These are phyloP conservation scores for Branchellion lobata DNA, from an alignment of 2,888 invertebrate genomes.

Conservation along the genomic window DNA sequence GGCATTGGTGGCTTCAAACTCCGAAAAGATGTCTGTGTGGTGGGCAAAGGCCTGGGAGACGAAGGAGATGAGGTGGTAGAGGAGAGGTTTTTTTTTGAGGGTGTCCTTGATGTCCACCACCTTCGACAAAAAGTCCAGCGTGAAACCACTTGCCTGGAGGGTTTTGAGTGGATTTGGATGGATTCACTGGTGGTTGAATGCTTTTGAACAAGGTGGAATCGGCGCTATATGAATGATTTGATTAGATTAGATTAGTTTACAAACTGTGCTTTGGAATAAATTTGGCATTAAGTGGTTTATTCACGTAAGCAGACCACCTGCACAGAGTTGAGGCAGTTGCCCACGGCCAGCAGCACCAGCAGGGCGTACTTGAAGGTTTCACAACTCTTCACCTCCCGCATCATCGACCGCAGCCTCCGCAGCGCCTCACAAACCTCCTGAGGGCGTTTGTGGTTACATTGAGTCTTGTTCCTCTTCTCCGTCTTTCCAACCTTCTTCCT, in stretches of 20 bases:
- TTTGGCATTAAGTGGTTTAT: neutral
- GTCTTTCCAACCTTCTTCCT: no score
- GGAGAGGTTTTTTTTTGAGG: constrained; percentile 93
- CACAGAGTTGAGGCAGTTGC: constrained; percentile 90
- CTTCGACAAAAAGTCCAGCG: constrained; percentile 93
- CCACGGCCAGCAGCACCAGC: constrained; percentile 87
- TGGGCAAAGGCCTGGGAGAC: constrained; percentile 94
- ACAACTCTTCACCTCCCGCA: constrained; percentile 84
- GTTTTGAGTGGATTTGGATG: neutral
- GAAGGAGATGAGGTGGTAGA: constrained; percentile 95
- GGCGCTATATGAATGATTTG: no score
- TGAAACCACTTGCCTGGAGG: constrained; percentile 77
- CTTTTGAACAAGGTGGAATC: no score
- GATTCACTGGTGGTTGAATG: neutral
- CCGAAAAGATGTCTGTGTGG: constrained; percentile 93
- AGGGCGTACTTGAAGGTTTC: constrained; percentile 92
- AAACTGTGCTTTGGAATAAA: neutral
- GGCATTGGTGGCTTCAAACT: constrained; percentile 65
- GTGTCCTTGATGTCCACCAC: constrained; percentile 96
- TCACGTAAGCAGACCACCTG: constrained; percentile 60
- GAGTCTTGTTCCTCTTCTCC: no score
- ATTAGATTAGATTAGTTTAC: no score
- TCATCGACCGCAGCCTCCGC: constrained; percentile 95
- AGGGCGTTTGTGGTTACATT: neutral
- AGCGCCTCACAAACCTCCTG: constrained; percentile 96